A percentile compares a stretch with the other conserved stretches of the same genome.
Conservation (phyloP, 2,888 invertebrate species). For the Yponomeuta evonymella region DNA sequence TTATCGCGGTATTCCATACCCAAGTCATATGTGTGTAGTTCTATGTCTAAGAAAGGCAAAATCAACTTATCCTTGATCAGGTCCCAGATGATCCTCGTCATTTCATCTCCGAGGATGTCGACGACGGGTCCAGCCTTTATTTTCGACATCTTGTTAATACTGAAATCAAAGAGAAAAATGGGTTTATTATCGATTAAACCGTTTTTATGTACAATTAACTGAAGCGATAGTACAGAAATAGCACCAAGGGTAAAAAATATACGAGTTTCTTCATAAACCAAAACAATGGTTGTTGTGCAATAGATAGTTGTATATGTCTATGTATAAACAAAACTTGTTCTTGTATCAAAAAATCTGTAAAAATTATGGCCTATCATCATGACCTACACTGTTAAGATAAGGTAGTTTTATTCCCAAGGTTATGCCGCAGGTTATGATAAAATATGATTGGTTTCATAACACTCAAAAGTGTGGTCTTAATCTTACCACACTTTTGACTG, state of each 20-base stretch:
- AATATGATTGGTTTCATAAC: too few relatives aligned
- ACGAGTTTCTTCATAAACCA: neutral
- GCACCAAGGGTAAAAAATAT: neutral
- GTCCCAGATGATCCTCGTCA: conserved; percentile 99
- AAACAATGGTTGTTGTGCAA: too few relatives aligned
- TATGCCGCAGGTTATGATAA: too few relatives aligned
- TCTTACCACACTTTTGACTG: too few relatives aligned
- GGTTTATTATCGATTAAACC: neutral
- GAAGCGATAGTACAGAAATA: neutral
- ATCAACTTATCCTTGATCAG: conserved; percentile 98
- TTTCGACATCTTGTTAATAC: conserved; percentile 71
- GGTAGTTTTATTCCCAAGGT: too few relatives aligned
- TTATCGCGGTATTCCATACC: conserved; percentile 96
- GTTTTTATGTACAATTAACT: neutral
- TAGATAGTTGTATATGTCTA: too few relatives aligned
- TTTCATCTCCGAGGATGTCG: conserved; percentile 95
- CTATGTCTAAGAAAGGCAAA: conserved; percentile 95
- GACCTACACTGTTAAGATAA: too few relatives aligned
- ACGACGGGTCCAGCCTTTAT: conserved; percentile 92
- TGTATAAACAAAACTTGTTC: too few relatives aligned
- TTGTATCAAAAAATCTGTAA: too few relatives aligned
- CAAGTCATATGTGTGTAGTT: conserved; percentile 94
- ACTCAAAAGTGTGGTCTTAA: too few relatives aligned
- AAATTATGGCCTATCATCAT: too few relatives aligned
- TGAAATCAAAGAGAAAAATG: conserved; percentile 29